Evolutionary conservation across 2,113 vertebrate genomes (phyloP).

Genomic region (Brevimyrus niger): DNA sequence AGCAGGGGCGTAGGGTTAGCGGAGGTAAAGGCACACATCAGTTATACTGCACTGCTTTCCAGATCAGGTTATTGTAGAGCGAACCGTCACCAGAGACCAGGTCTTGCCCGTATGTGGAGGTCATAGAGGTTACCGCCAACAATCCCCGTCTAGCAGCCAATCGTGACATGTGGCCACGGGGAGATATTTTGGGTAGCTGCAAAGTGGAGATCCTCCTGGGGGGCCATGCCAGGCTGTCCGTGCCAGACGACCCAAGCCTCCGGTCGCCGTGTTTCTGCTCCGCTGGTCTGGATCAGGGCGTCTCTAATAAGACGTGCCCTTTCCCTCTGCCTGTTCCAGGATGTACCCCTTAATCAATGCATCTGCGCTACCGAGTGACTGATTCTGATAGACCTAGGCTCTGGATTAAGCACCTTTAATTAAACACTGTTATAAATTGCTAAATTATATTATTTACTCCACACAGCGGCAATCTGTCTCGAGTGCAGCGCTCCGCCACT

Average conservation of each 20-base stretch:
- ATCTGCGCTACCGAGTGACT: background rate
- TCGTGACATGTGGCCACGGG: background rate
- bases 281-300: background rate
- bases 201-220: background rate
- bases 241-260: background rate
- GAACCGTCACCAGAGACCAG: background rate
- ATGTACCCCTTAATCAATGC: background rate
- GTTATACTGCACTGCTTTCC: background rate
- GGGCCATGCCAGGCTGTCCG: background rate
- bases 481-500: background rate
- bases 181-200: background rate
- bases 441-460: background rate
- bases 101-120: background rate
- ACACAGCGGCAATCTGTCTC: background rate
- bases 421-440: background rate
- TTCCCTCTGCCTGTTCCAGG: background rate
- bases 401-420: background rate
- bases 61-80: background rate
- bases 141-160: background rate
- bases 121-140: background rate
- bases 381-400: background rate
- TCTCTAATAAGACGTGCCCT: background rate
- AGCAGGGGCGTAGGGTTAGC: too few relatives aligned
- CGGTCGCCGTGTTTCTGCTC: background rate
- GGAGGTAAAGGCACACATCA: background rate